Evolutionary conservation across 2,888 invertebrate species (phyloP).

Genomic region (Troglohyphantes excavatus): DNA sequence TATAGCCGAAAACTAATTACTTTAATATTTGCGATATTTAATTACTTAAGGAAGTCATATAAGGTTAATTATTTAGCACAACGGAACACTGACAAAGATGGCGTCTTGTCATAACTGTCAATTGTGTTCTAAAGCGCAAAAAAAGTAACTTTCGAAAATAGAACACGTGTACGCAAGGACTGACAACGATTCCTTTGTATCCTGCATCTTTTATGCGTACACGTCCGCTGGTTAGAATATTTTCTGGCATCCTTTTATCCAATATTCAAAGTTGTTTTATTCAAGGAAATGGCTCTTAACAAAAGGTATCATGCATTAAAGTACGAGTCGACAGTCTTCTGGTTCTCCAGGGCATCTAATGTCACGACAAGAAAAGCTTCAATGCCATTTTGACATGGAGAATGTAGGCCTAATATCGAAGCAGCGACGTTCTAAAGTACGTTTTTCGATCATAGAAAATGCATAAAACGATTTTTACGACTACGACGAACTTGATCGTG

Average conservation of each 20-base stretch:
- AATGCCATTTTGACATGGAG: background rate
- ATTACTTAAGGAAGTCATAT: background rate
- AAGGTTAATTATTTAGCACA: background rate
- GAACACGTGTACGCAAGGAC: background rate
- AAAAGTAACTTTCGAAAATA: background rate
- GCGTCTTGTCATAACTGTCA: background rate
- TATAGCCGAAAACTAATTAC: too few relatives aligned
- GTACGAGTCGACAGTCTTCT: background rate
- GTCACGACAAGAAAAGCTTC: background rate
- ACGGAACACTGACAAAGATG: background rate
- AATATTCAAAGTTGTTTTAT: background rate
- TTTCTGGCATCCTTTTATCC: background rate
- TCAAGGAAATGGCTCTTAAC: background rate
- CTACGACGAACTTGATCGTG: too few relatives aligned
- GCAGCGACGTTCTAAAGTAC: too few relatives aligned
- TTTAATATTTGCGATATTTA: background rate
- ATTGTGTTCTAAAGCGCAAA: background rate
- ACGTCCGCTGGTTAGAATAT: background rate
- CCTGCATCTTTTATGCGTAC: background rate
- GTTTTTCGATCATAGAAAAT: too few relatives aligned
- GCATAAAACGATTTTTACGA: too few relatives aligned
- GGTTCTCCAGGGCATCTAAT: background rate
- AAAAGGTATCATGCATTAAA: background rate
- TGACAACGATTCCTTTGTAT: background rate
- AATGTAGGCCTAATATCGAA: background rate